A percentile compares a stretch with the other conserved stretches of the same genome.
Conservation (phyloP, 2,797 vertebrate species). For the Zalophus californianus region DNA sequence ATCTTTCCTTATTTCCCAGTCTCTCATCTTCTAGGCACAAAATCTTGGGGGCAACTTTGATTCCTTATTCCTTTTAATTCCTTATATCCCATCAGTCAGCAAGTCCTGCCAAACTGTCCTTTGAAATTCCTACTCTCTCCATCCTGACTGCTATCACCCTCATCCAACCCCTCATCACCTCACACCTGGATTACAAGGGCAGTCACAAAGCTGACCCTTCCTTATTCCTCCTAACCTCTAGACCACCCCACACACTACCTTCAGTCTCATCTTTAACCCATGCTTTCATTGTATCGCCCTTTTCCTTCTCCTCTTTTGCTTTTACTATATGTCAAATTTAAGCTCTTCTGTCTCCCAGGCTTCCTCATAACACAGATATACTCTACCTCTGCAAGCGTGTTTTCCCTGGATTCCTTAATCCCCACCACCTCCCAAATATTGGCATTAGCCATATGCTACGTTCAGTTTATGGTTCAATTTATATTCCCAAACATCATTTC, state of each 20-base stretch:
- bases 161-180: neutral
- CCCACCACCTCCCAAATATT: neutral
- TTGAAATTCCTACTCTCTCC: constrained; percentile 16
- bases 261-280: neutral
- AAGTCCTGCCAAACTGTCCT: neutral
- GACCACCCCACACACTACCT: neutral
- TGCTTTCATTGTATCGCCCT: neutral
- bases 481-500: neutral
- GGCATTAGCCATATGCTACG: neutral
- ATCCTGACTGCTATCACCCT: neutral
- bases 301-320: neutral
- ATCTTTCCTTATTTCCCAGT: neutral
- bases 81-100: constrained; percentile 41
- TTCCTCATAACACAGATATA: neutral
- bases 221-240: neutral
- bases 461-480: neutral
- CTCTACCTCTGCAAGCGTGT: neutral
- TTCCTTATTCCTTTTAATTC: constrained; percentile 7
- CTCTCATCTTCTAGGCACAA: neutral
- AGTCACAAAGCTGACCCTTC: neutral
- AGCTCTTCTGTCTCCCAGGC: neutral
- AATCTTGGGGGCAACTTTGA: neutral
- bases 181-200: neutral
- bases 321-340: neutral
- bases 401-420: constrained; percentile 8